Conservation (phyloP, 2,888 invertebrate species). For the Lapara coniferarum region DNA sequence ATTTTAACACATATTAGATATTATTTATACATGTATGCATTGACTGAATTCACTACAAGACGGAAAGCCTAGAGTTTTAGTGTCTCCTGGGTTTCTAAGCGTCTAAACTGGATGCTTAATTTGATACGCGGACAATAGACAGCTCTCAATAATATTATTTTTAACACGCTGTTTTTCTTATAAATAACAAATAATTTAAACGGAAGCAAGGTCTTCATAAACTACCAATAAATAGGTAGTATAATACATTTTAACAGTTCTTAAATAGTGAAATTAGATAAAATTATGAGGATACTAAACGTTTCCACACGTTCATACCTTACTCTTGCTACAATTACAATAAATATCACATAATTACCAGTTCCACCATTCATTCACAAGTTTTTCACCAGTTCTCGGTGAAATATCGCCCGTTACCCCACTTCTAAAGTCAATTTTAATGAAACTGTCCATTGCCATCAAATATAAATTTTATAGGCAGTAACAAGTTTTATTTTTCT, state of each 20-base stretch:
- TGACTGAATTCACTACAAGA: too few species aligned
- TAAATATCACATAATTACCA: constrained; percentile 11
- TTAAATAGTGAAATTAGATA: neutral
- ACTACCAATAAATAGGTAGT: neutral
- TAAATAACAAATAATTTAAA: neutral
- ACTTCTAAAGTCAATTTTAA: constrained; percentile 14
- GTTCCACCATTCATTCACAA: constrained; percentile 1
- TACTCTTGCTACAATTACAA: constrained; percentile 1
- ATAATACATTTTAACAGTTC: neutral
- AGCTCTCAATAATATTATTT: neutral
- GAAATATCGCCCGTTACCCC: neutral
- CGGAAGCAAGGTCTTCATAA: neutral
- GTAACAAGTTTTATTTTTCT: constrained; percentile 26
- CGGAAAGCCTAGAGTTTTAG: too few species aligned
- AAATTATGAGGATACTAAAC: constrained; percentile 8
- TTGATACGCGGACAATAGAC: neutral
- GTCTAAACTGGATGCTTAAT: too few species aligned
- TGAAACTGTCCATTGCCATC: constrained; percentile 22
- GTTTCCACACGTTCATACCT: constrained; percentile 2
- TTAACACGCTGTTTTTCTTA: too few species aligned
- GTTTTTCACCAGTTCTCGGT: constrained; percentile 15
- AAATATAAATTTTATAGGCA: constrained; percentile 25
- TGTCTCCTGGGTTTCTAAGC: too few species aligned
- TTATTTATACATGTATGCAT: too few species aligned
- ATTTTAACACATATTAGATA: too few species aligned